phyloP scores from a whole-genome alignment of 2,888 invertebrate species.

The Chirona hameri region DNA sequence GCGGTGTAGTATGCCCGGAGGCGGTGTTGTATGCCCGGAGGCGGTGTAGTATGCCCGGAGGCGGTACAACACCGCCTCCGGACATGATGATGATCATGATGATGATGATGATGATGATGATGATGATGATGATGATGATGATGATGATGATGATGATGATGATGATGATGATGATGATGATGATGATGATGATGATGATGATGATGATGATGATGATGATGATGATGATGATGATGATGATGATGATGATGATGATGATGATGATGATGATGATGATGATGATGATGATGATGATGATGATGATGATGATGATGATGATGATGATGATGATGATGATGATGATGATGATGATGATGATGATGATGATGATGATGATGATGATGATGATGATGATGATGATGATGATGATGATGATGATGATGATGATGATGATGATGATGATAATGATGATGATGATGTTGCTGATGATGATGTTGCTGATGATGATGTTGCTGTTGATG shows the following conservation, averaged over 20 bases:
- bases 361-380: conserved; percentile 22
- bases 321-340: conserved; percentile 22
- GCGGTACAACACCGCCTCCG: too few species aligned
- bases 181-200: conserved; percentile 22
- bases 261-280: conserved; percentile 22
- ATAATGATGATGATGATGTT: conserved; percentile 22
- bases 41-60: too few species aligned
- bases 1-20: too few species aligned
- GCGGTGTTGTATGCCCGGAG: too few species aligned
- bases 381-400: conserved; percentile 22
- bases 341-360: conserved; percentile 22
- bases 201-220: conserved; percentile 22
- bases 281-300: conserved; percentile 22
- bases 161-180: conserved; percentile 22
- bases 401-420: conserved; percentile 22
- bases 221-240: conserved; percentile 22
- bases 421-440: conserved; percentile 22
- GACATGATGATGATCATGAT: too few species aligned
- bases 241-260: conserved; percentile 11
- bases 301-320: conserved; percentile 22
- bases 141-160: conserved; percentile 22
- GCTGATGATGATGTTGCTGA: too few species aligned
- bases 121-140: conserved; percentile 5
- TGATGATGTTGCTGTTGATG: too few species aligned
- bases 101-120: too few species aligned